A percentile compares a stretch with the other conserved stretches of the same genome.
Evolutionary conservation across 2,888 invertebrate genomes (phyloP).

Genomic region (Drosophila peninsularis): DNA sequence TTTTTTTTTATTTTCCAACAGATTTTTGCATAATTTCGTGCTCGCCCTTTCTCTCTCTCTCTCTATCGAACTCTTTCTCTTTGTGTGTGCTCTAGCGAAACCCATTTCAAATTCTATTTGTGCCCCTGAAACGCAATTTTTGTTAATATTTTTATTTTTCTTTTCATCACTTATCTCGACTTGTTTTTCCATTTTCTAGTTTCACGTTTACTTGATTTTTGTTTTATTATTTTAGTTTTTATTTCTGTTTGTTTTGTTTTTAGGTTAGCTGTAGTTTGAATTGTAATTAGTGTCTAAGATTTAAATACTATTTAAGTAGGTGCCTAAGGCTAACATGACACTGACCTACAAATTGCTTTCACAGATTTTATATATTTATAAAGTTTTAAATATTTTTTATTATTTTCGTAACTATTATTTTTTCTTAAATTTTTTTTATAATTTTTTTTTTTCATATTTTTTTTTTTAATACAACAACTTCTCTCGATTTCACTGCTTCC

Average conservation of each 20-base stretch:
- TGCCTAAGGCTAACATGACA: constrained; percentile 6
- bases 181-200: constrained; percentile 11
- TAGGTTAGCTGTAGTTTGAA: constrained; percentile 11
- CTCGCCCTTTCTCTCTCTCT: not conserved
- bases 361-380: not conserved
- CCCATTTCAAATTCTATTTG: constrained; percentile 61
- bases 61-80: constrained; percentile 15
- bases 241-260: not conserved
- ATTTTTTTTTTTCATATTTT: not conserved
- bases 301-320: constrained; percentile 27
- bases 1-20: constrained; percentile 17
- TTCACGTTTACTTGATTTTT: constrained; percentile 1
- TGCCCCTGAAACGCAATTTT: constrained; percentile 56
- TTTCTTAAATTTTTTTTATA: not conserved
- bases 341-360: constrained; percentile 18
- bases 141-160: not conserved
- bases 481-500: not conserved
- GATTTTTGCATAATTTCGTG: constrained; percentile 21
- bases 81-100: constrained; percentile 55
- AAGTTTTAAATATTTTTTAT: not conserved
- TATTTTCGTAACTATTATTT: too few relatives aligned
- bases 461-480: too few relatives aligned
- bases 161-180: constrained; percentile 23
- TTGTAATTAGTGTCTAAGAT: constrained; percentile 27
- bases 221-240: not conserved